Percentiles rank a stretch among this genome's conserved stretches.
phyloP scores from a whole-genome alignment of 2,888 invertebrate species.

The Lomographa bimaculata region DNA sequence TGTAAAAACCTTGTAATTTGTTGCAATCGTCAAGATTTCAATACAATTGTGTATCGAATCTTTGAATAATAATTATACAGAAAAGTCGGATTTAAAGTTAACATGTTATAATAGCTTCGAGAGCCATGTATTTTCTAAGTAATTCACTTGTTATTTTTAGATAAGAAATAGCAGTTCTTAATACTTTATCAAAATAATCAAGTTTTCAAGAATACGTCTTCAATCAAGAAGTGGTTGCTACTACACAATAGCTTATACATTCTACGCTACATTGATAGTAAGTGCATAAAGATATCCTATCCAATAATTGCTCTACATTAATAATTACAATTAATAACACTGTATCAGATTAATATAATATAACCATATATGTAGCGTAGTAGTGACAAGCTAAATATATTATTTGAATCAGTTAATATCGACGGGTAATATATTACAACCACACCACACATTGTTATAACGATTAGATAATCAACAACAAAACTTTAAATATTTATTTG shows the following conservation, averaged over 20 bases:
- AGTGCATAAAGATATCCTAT: constrained; percentile 19
- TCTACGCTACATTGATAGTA: constrained; percentile 26
- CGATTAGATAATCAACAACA: constrained; percentile 5
- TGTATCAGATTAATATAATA: constrained; percentile 21
- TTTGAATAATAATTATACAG: too few species aligned
- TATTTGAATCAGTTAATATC: constrained; percentile 16
- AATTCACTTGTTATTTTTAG: too few species aligned
- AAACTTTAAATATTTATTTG: background rate
- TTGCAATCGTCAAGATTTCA: too few species aligned
- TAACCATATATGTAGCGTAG: constrained; percentile 28
- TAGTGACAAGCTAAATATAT: constrained; percentile 16
- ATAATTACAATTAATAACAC: constrained; percentile 25
- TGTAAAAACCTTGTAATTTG: too few species aligned
- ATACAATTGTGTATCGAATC: too few species aligned
- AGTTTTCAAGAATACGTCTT: too few species aligned
- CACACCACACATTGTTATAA: constrained; percentile 13
- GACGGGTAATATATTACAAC: constrained; percentile 15
- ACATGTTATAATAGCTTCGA: too few species aligned
- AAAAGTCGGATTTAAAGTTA: too few species aligned
- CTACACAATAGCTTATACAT: constrained; percentile 14
- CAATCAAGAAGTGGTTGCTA: constrained; percentile 1
- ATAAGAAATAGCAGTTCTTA: too few species aligned
- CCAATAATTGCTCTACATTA: constrained; percentile 22
- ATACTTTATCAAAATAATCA: too few species aligned
- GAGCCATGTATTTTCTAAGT: too few species aligned